Percentiles rank a stretch among this genome's conserved stretches.
These are phyloP conservation scores for Hepsetus odoe DNA, from an alignment of 2,113 vertebrate genomes.

Conservation along the genomic window DNA sequence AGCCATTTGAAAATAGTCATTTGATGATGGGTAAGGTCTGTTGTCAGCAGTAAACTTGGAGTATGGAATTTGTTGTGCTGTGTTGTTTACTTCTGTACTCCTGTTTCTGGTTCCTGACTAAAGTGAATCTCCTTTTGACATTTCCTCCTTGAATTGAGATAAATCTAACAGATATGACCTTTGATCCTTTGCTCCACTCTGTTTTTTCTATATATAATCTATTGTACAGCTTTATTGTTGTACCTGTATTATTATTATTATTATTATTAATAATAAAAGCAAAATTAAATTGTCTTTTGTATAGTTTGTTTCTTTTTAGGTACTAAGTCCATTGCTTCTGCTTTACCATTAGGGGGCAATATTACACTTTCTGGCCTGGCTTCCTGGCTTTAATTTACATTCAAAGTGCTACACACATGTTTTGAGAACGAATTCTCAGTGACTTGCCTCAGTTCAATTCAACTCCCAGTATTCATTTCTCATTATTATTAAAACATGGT, in stretches of 20 bases:
- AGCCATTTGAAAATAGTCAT: neutral
- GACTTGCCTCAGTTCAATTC: too few species aligned
- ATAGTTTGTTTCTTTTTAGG: neutral
- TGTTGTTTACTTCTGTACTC: neutral
- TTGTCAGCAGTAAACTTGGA: neutral
- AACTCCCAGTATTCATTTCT: neutral
- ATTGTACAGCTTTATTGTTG: slow-evolving; percentile 34
- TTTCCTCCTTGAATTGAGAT: neutral
- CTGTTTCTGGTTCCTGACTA: slow-evolving; percentile 7
- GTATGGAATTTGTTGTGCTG: neutral
- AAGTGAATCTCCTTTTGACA: neutral
- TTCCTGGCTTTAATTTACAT: neutral
- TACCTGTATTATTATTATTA: slow-evolving; percentile 40
- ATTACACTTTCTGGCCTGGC: neutral
- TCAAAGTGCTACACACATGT: too few species aligned
- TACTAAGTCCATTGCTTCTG: neutral
- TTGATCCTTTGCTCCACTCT: slow-evolving; percentile 3
- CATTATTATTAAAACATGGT: neutral
- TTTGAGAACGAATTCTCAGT: too few species aligned
- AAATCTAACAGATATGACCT: neutral
- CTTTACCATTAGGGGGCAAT: slow-evolving; percentile 22
- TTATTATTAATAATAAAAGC: slow-evolving; percentile 33
- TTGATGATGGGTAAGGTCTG: neutral
- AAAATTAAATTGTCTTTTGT: neutral
- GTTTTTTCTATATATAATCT: slow-evolving; percentile 47